phyloP scores from a whole-genome alignment of 92 coral and sea anemone species.

The Heliopora coerulea region DNA sequence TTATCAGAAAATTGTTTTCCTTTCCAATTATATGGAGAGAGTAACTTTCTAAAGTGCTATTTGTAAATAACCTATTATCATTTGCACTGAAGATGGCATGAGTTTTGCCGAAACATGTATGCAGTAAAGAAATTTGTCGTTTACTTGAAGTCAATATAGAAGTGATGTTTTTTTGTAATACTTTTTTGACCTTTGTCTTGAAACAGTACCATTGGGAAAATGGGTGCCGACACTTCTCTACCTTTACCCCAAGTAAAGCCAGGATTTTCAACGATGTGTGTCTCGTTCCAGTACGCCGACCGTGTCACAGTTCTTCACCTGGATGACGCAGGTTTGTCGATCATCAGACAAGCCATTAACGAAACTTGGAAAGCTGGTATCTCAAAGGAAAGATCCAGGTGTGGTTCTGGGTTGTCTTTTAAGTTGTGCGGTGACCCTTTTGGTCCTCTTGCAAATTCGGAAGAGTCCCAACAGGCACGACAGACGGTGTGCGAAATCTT shows the following conservation, averaged over 20 bases:
- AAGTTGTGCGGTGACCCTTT: slow-evolving; percentile 30
- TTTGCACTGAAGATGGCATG: too few relatives aligned
- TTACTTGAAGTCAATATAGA: too few relatives aligned
- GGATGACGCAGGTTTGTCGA: slow-evolving; percentile 41
- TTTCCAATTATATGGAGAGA: too few relatives aligned
- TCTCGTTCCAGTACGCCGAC: slow-evolving; percentile 36
- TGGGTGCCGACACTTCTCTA: slow-evolving; percentile 32
- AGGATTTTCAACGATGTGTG: slow-evolving; percentile 64
- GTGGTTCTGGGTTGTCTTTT: slow-evolving; percentile 48
- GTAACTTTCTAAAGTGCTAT: too few relatives aligned
- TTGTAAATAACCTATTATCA: too few relatives aligned
- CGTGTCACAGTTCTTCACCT: slow-evolving; percentile 53
- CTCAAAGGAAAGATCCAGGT: slow-evolving; percentile 38
- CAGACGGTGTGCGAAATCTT: slow-evolving; percentile 52
- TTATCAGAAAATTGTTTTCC: too few relatives aligned
- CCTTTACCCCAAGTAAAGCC: slow-evolving; percentile 54
- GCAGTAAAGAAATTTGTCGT: too few relatives aligned
- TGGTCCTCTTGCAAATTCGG: slow-evolving; percentile 20
- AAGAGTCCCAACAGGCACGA: slow-evolving; percentile 19
- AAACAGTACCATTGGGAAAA: background rate
- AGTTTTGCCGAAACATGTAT: too few relatives aligned
- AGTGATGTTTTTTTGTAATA: too few relatives aligned
- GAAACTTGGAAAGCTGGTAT: slow-evolving; percentile 56
- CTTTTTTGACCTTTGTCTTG: too few relatives aligned
- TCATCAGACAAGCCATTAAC: slow-evolving; percentile 50